Conservation (phyloP, 1,140 invertebrate species). For the Drosophila parvula region DNA sequence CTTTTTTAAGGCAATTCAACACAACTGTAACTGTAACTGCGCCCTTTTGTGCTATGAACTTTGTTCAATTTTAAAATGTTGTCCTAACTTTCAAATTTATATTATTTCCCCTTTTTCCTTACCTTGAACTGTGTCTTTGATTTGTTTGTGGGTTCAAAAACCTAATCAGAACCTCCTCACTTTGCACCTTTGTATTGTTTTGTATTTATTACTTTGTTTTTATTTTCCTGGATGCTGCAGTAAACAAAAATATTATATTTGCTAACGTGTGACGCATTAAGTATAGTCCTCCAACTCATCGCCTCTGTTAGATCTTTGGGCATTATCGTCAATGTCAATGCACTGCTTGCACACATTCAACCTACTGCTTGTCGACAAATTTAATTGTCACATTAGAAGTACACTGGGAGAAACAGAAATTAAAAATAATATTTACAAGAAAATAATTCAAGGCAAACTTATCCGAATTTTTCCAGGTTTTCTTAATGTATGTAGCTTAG, state of each 20-base stretch:
- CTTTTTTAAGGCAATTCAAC: too few relatives aligned
- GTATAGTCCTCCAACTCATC: neutral
- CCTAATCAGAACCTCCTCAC: conserved; percentile 15
- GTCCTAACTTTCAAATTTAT: too few relatives aligned
- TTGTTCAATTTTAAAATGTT: neutral
- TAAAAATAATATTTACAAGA: too few relatives aligned
- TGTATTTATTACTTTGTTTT: conserved; percentile 12
- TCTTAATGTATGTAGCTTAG: too few relatives aligned
- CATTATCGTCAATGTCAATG: conserved; percentile 35
- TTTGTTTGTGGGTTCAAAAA: conserved; percentile 36
- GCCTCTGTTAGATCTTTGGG: conserved; percentile 23
- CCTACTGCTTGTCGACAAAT: conserved; percentile 45
- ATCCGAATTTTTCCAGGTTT: too few relatives aligned
- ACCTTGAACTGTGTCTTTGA: conserved; percentile 20
- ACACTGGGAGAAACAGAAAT: neutral
- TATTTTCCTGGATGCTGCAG: neutral
- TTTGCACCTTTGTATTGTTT: neutral
- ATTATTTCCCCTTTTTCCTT: neutral
- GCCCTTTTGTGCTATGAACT: neutral
- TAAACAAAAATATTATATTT: conserved; percentile 8
- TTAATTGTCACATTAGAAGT: conserved; percentile 70
- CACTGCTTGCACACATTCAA: conserved; percentile 30
- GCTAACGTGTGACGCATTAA: conserved; percentile 27
- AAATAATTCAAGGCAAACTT: too few relatives aligned
- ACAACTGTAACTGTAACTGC: neutral